A percentile compares a stretch with the other conserved stretches of the same genome.
Evolutionary conservation across 2,113 vertebrate species (phyloP).

Genomic region (Eonycteris spelaea): DNA sequence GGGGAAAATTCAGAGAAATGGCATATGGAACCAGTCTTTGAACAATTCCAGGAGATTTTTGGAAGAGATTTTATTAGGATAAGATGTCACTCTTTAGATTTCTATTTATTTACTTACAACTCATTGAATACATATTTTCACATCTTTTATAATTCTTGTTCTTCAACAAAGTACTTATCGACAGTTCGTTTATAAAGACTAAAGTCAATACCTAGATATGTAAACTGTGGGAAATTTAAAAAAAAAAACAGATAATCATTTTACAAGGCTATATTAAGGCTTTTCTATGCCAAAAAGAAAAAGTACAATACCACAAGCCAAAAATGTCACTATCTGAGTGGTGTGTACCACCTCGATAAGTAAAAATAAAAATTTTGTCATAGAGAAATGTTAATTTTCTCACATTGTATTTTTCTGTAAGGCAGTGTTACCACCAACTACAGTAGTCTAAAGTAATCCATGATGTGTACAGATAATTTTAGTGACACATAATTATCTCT

Average conservation of each 20-base stretch:
- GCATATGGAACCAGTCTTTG: fast-evolving
- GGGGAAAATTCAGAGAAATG: not conserved
- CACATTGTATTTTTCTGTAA: not conserved
- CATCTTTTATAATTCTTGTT: not conserved
- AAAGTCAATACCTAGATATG: not conserved
- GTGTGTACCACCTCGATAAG: not conserved
- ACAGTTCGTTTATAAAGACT: not conserved
- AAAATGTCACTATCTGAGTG: not conserved
- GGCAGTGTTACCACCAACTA: not conserved
- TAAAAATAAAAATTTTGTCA: not conserved
- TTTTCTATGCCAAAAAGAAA: not conserved
- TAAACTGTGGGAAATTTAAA: not conserved
- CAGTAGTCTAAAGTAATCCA: not conserved
- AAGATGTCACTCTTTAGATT: not conserved
- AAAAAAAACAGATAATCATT: not conserved
- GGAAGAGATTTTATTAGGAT: not conserved
- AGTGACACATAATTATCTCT: constrained; percentile 55
- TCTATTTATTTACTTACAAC: not conserved
- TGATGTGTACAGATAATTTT: constrained; percentile 53
- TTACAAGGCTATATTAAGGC: not conserved
- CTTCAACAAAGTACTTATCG: not conserved
- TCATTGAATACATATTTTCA: not conserved
- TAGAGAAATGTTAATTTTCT: not conserved
- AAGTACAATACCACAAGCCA: not conserved
- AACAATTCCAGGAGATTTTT: not conserved